These are phyloP conservation scores for Drosophila serrata DNA, from an alignment of 1,140 invertebrate species.

Conservation along the genomic window DNA sequence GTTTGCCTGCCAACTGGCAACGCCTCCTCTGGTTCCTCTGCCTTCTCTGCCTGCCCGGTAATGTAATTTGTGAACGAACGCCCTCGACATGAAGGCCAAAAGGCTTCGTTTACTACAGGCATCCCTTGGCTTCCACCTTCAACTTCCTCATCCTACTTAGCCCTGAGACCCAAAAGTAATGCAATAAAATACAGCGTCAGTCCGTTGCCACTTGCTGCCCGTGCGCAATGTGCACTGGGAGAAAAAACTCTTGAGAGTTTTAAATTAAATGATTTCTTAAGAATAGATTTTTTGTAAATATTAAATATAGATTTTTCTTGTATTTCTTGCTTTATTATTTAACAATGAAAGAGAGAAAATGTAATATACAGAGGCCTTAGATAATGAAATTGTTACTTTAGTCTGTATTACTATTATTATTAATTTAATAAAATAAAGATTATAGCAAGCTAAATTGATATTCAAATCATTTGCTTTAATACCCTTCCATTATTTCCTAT, in stretches of 20 bases:
- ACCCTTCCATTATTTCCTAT: too few species aligned
- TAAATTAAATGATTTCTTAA: background rate
- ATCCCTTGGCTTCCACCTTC: constrained; percentile 30
- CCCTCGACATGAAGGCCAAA: constrained; percentile 36
- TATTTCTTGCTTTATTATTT: background rate
- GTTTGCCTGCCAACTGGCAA: constrained; percentile 44
- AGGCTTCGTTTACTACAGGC: constrained; percentile 30
- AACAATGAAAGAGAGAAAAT: background rate
- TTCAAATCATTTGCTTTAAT: too few species aligned
- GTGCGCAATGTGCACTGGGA: constrained; percentile 36
- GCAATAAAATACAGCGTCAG: constrained; percentile 77
- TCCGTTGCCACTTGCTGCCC: constrained; percentile 52
- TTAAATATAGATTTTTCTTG: accelerated
- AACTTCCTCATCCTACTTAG: background rate
- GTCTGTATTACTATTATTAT: too few species aligned
- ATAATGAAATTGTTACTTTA: background rate
- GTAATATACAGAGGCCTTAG: background rate
- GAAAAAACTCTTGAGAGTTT: background rate
- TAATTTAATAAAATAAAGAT: too few species aligned
- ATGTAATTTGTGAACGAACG: constrained; percentile 49
- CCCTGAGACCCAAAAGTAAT: constrained; percentile 49
- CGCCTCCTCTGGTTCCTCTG: background rate
- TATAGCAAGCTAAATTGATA: too few species aligned
- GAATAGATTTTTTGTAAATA: background rate
- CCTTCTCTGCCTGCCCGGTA: constrained; percentile 13